Percentiles rank a stretch among this genome's conserved stretches.
These are phyloP conservation scores for Potorous gilbertii DNA, from an alignment of 2,797 vertebrate genomes.

Conservation along the genomic window DNA sequence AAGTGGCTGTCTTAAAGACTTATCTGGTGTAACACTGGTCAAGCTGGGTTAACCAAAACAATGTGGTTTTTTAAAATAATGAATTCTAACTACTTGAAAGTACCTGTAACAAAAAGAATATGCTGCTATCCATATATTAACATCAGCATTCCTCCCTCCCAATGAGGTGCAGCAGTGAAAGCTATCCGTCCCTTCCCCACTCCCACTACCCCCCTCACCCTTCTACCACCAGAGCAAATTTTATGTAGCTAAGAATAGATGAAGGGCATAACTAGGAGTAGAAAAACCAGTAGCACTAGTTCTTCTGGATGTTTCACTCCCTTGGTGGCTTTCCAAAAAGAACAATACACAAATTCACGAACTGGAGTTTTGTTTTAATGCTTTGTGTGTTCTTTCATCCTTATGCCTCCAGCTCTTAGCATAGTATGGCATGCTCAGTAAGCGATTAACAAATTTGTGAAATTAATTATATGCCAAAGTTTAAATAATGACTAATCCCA, in stretches of 20 bases:
- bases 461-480: neutral
- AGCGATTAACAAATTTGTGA: neutral
- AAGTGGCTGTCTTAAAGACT: neutral
- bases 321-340: neutral
- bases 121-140: neutral
- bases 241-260: neutral
- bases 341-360: neutral
- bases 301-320: neutral
- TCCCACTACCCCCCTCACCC: too few species aligned
- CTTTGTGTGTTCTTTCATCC: neutral
- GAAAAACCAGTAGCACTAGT: neutral
- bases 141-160: neutral
- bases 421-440: neutral
- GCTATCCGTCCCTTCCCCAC: neutral
- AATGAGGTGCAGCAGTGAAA: neutral
- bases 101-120: neutral
- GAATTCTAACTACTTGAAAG: neutral
- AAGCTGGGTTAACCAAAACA: neutral
- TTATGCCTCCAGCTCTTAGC: neutral
- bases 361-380: neutral
- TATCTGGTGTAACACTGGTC: neutral
- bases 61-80: neutral
- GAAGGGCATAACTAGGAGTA: neutral
- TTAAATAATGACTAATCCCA: slow-evolving; percentile 1
- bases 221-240: neutral